Evolutionary conservation across 2,888 invertebrate species (phyloP).

Genomic region (Ommatoiulus sabulosus): DNA sequence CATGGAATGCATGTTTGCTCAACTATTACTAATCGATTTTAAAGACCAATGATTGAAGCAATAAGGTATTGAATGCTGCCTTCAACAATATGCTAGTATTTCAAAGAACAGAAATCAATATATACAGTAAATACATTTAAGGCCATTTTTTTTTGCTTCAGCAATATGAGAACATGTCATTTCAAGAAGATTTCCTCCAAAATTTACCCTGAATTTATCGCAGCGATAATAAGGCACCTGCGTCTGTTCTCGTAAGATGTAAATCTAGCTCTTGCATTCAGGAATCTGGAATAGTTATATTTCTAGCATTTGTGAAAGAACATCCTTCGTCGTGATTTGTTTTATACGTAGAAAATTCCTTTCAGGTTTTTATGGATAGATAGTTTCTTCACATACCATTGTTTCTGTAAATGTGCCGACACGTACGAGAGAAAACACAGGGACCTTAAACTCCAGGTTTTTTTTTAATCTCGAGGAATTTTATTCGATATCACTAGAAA

Average conservation of each 20-base stretch:
- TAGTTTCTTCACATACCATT: conserved; percentile 30
- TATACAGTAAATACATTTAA: too few species aligned
- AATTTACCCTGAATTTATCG: not conserved
- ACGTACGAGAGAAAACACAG: not conserved
- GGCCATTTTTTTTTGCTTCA: not conserved
- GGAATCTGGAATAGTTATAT: not conserved
- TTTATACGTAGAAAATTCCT: conserved; percentile 17
- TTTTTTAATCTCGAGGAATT: not conserved
- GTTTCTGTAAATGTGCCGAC: conserved; percentile 35
- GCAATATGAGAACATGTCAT: not conserved
- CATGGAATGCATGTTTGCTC: too few species aligned
- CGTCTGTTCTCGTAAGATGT: not conserved
- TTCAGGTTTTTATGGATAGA: not conserved
- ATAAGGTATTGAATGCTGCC: too few species aligned
- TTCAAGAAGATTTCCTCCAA: not conserved
- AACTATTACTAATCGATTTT: too few species aligned
- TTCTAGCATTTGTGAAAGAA: not conserved
- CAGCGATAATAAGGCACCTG: not conserved
- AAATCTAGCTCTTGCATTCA: not conserved
- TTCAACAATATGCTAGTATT: too few species aligned
- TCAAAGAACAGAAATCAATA: too few species aligned
- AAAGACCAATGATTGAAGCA: too few species aligned
- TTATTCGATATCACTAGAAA: not conserved
- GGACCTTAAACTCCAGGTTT: not conserved
- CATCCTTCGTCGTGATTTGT: conserved; percentile 26